These are phyloP conservation scores for Caerostris darwini DNA, from an alignment of 1,140 invertebrate species.

Conservation along the genomic window DNA sequence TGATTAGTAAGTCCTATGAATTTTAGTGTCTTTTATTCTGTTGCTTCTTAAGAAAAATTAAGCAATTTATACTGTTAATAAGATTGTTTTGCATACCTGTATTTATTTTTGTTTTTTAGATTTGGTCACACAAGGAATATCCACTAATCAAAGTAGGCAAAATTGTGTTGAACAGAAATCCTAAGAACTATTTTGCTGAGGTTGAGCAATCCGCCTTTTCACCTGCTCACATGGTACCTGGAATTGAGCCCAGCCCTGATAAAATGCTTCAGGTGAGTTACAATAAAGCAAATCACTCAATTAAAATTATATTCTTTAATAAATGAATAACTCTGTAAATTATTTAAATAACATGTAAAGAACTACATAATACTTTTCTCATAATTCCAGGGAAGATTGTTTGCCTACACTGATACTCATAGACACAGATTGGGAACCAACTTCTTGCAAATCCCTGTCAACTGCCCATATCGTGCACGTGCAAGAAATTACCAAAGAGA, in stretches of 20 bases:
- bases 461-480: slow-evolving; percentile 89
- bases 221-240: slow-evolving; percentile 94
- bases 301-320: neutral
- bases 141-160: slow-evolving; percentile 96
- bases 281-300: neutral
- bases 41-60: neutral
- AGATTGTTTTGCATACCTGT: neutral
- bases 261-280: slow-evolving; percentile 91
- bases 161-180: slow-evolving; percentile 93
- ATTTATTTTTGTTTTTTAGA: slow-evolving; percentile 80
- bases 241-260: slow-evolving; percentile 95
- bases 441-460: slow-evolving; percentile 96
- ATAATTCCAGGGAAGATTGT: slow-evolving; percentile 88
- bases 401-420: slow-evolving; percentile 97
- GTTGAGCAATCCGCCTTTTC: slow-evolving; percentile 97
- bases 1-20: too few species aligned
- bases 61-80: neutral
- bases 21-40: neutral
- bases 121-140: slow-evolving; percentile 95
- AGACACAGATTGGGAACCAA: slow-evolving; percentile 96
- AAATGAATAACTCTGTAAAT: neutral
- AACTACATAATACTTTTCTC: neutral
- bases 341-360: neutral
- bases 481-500: slow-evolving; percentile 93
- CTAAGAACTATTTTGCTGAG: slow-evolving; percentile 95